These are phyloP conservation scores for Gymnoscelis rufifasciata DNA, from an alignment of 2,888 invertebrate genomes.

Conservation along the genomic window DNA sequence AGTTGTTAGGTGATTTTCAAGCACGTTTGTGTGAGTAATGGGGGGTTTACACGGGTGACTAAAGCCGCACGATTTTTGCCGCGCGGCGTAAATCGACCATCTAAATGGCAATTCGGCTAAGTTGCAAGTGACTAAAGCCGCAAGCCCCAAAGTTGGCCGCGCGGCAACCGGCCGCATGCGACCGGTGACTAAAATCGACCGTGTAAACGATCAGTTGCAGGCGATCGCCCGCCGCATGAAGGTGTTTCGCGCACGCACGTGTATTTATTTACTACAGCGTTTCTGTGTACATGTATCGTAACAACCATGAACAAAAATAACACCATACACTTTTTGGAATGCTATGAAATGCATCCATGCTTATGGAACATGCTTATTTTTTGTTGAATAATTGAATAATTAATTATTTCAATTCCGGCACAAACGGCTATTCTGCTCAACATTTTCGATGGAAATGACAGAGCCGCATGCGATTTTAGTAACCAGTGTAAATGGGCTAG, in stretches of 20 bases:
- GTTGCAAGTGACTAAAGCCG: conserved; percentile 40
- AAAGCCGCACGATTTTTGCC: conserved; percentile 31
- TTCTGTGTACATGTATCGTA: conserved; percentile 10
- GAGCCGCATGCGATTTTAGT: conserved; percentile 43
- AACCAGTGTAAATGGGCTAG: conserved; percentile 40
- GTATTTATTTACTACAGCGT: conserved; percentile 26
- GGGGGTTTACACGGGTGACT: conserved; percentile 33
- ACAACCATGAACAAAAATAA: conserved; percentile 14
- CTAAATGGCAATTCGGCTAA: conserved; percentile 8
- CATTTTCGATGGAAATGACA: conserved; percentile 38
- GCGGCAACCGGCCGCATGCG: no score
- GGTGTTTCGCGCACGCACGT: conserved; percentile 30
- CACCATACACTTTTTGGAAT: conserved; percentile 33
- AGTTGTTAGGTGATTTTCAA: no score
- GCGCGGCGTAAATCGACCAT: conserved; percentile 8
- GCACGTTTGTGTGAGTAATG: no score
- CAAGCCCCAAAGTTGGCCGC: conserved; percentile 43
- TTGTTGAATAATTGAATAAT: background rate
- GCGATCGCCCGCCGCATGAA: conserved; percentile 9
- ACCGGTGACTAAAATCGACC: no score
- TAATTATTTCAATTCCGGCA: conserved; percentile 22
- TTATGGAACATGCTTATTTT: no score
- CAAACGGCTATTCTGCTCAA: conserved; percentile 35
- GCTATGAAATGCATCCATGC: conserved; percentile 30
- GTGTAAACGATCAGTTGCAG: conserved; percentile 23